A percentile compares a stretch with the other conserved stretches of the same genome.
Evolutionary conservation across 2,888 invertebrate species (phyloP).

Genomic region (Emmelina monodactyla): DNA sequence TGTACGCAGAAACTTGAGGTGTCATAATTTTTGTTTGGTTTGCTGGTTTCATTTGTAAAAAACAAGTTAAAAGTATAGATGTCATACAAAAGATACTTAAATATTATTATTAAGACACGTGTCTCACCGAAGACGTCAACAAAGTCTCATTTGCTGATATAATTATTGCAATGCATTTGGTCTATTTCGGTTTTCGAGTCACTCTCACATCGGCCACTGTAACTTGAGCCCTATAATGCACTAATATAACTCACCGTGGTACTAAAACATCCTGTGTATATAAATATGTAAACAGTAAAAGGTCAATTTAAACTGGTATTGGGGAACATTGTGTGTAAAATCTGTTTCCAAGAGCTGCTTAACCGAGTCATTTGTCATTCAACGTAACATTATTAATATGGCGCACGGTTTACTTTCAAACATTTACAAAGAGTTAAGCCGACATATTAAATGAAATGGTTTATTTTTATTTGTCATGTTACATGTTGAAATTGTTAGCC

Average conservation of each 20-base stretch:
- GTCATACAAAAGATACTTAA: conserved; percentile 25
- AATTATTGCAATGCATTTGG: conserved; percentile 51
- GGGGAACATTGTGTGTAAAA: conserved; percentile 26
- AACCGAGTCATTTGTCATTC: conserved; percentile 31
- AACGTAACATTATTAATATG: conserved; percentile 20
- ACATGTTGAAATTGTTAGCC: no score
- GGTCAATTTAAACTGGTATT: conserved; percentile 29
- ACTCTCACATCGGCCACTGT: conserved; percentile 27
- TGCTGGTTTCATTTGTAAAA: no score
- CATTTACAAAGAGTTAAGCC: conserved; percentile 3
- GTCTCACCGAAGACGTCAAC: conserved; percentile 29
- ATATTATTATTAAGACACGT: no score
- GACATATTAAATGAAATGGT: not conserved
- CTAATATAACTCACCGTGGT: not conserved
- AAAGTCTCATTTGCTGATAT: conserved; percentile 54
- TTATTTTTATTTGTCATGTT: not conserved
- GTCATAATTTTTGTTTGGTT: conserved; percentile 26
- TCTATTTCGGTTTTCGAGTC: conserved; percentile 54
- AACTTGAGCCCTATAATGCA: conserved; percentile 22
- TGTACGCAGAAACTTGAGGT: conserved; percentile 19
- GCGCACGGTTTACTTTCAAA: conserved; percentile 11
- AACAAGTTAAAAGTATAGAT: conserved; percentile 5
- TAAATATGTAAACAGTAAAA: conserved; percentile 22
- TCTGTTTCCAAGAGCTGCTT: conserved; percentile 30
- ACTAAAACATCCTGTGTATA: not conserved